phyloP scores from a whole-genome alignment of 2,888 invertebrate genomes.

The Anoplius nigerrimus region DNA sequence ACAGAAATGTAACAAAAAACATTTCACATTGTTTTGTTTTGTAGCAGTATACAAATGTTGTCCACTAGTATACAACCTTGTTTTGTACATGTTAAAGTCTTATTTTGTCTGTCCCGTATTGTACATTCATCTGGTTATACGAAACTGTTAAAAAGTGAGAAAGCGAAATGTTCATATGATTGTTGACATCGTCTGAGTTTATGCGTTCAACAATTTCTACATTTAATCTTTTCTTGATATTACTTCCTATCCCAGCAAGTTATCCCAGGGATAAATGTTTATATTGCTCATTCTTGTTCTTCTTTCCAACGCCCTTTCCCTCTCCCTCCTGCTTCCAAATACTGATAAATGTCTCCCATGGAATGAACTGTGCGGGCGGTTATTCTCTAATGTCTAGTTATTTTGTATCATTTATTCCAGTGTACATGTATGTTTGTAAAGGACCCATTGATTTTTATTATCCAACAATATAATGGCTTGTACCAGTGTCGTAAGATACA shows the following conservation, averaged over 20 bases:
- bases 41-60: too few species aligned
- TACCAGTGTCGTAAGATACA: slow-evolving; percentile 1
- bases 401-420: slow-evolving; percentile 64
- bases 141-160: too few species aligned
- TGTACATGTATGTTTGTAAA: slow-evolving; percentile 67
- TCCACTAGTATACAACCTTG: too few species aligned
- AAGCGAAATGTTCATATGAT: too few species aligned
- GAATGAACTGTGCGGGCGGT: slow-evolving; percentile 14
- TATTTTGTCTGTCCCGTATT: too few species aligned
- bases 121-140: too few species aligned
- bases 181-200: too few species aligned
- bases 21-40: too few species aligned
- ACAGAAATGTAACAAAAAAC: too few species aligned
- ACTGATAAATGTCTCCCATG: slow-evolving; percentile 5
- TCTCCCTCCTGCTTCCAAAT: slow-evolving; percentile 16
- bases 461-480: slow-evolving; percentile 50
- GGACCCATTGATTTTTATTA: slow-evolving; percentile 66
- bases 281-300: not conserved
- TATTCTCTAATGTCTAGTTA: slow-evolving; percentile 37
- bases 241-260: too few species aligned
- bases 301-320: not conserved
- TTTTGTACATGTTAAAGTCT: too few species aligned
- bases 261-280: not conserved
- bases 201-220: slow-evolving; percentile 32
- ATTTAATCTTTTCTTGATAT: slow-evolving; percentile 36